phyloP scores from a whole-genome alignment of 2,113 vertebrate genomes.

The Zosterops lateralis region DNA sequence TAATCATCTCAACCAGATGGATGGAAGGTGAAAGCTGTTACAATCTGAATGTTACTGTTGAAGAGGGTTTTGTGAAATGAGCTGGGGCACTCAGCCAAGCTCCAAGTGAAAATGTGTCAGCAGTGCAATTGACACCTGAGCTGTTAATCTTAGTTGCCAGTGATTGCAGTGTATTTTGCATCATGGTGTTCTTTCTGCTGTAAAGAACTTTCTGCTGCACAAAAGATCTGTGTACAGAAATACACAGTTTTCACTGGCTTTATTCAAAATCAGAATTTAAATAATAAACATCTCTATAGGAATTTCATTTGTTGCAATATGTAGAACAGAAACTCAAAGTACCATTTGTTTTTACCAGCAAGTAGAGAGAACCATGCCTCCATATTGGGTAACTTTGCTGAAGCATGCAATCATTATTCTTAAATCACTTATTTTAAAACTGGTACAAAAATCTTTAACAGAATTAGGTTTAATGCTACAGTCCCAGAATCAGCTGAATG shows the following conservation, averaged over 20 bases:
- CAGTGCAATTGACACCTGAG: conserved; percentile 49
- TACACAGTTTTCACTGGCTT: not conserved
- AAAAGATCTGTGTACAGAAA: not conserved
- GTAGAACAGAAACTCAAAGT: not conserved
- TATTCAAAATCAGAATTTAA: not conserved
- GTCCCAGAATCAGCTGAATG: not conserved
- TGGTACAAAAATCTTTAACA: not conserved
- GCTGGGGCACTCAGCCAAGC: conserved; percentile 32
- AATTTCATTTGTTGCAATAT: not conserved
- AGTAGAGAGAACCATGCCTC: not conserved
- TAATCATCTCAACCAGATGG: not conserved
- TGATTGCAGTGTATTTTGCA: conserved; percentile 28
- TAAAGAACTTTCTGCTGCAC: not conserved
- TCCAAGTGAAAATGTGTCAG: conserved; percentile 51
- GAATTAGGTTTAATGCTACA: not conserved
- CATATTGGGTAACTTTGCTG: not conserved
- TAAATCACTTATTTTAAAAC: not conserved
- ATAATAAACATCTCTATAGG: not conserved
- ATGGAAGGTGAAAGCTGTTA: conserved; percentile 54
- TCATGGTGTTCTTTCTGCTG: not conserved
- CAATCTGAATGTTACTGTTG: conserved; percentile 5
- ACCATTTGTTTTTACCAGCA: not conserved
- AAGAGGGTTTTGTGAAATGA: conserved; percentile 24
- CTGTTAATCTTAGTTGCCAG: conserved; percentile 40
- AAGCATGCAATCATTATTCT: not conserved